These are phyloP conservation scores for Tenebrosternarchus preto DNA, from an alignment of 2,113 vertebrate species.

Conservation along the genomic window DNA sequence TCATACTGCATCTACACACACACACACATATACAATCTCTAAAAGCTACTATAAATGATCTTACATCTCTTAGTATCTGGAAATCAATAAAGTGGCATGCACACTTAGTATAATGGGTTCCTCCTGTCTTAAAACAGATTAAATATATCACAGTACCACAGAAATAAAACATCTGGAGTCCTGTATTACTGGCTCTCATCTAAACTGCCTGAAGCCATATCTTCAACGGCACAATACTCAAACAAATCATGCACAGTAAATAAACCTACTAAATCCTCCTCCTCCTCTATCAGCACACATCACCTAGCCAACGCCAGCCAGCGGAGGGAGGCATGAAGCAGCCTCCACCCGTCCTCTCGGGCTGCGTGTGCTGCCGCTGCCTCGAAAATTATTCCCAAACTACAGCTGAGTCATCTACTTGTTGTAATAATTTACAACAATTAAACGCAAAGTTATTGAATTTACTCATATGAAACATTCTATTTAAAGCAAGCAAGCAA, in stretches of 20 bases:
- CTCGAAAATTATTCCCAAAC: too few species aligned
- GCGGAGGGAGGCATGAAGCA: too few species aligned
- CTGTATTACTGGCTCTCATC: neutral
- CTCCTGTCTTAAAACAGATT: neutral
- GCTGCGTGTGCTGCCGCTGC: too few species aligned
- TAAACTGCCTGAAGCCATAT: neutral
- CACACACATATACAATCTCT: conserved; percentile 11
- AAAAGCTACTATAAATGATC: neutral
- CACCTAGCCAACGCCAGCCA: too few species aligned
- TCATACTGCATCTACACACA: neutral
- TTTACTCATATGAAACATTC: too few species aligned
- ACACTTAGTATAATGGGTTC: neutral
- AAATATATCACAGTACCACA: neutral
- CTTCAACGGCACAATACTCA: neutral
- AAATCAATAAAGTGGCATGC: conserved; percentile 1
- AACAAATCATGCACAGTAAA: neutral
- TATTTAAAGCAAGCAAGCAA: too few species aligned
- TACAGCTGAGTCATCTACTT: too few species aligned
- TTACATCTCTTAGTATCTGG: neutral
- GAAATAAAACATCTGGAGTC: neutral
- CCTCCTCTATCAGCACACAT: too few species aligned
- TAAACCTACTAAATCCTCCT: too few species aligned
- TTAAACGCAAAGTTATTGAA: too few species aligned
- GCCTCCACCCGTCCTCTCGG: too few species aligned
- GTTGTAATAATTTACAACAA: too few species aligned